These are phyloP conservation scores for Danio rerio DNA, from an alignment of 2,113 vertebrate genomes.

Conservation along the genomic window GRCz12tu NC_133198.1:25729501-25730000, in stretches of 20 bases:
- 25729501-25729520: neutral
- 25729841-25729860: conserved; percentile 24
- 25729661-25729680: neutral
- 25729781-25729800: neutral
- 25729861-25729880: neutral
- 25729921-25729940: conserved; percentile 7
- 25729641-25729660: neutral
- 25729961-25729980: neutral
- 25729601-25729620: conserved; percentile 13
- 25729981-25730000: neutral
- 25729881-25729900: neutral
- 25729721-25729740: neutral
- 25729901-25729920: conserved; percentile 24
- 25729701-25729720: neutral
- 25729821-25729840: conserved; percentile 10
- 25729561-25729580: neutral
- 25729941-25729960: conserved; percentile 23
- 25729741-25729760: neutral
- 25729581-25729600: neutral
- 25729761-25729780: conserved; percentile 21
- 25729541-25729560: neutral
- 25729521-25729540: neutral
- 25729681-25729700: neutral
- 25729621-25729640: neutral
- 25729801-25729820: conserved; percentile 22